Evolutionary conservation across 1,140 invertebrate genomes (phyloP).

Genomic region (Eupeodes corollae): DNA sequence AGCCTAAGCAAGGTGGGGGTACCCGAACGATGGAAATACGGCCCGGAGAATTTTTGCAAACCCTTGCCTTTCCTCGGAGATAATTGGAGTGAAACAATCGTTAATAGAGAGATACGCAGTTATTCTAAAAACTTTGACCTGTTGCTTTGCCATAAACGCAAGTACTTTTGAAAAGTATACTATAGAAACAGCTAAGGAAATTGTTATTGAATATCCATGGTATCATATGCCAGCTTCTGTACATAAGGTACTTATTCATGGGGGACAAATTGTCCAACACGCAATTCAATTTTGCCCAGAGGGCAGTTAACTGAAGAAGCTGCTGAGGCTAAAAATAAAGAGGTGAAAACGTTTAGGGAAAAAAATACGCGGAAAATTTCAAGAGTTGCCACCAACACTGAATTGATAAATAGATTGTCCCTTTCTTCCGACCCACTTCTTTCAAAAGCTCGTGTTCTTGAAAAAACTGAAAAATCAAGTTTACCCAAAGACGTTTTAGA

Average conservation of each 20-base stretch:
- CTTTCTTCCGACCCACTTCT: constrained; percentile 20
- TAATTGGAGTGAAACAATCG: constrained; percentile 17
- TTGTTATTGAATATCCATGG: too few relatives aligned
- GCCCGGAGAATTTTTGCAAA: constrained; percentile 27
- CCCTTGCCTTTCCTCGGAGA: constrained; percentile 18
- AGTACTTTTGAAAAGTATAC: constrained; percentile 23
- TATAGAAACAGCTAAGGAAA: constrained; percentile 13
- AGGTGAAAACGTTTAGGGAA: constrained; percentile 18
- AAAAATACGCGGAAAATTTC: constrained; percentile 16
- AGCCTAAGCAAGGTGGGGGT: too few relatives aligned
- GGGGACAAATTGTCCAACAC: constrained; percentile 7
- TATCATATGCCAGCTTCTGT: too few relatives aligned
- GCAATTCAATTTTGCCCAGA: constrained; percentile 21
- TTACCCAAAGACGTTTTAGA: too few relatives aligned
- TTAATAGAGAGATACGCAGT: constrained; percentile 6
- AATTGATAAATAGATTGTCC: constrained; percentile 16
- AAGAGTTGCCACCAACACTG: constrained; percentile 10
- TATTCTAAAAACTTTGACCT: constrained; percentile 6
- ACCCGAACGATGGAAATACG: constrained; percentile 33
- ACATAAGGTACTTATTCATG: too few relatives aligned
- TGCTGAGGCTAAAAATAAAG: constrained; percentile 26
- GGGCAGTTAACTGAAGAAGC: too few relatives aligned
- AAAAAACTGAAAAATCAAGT: too few relatives aligned
- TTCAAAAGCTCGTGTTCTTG: too few relatives aligned
- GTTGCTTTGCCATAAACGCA: constrained; percentile 19